Conservation (phyloP, 2,113 vertebrate genomes). For the Daboia siamensis region DNA sequence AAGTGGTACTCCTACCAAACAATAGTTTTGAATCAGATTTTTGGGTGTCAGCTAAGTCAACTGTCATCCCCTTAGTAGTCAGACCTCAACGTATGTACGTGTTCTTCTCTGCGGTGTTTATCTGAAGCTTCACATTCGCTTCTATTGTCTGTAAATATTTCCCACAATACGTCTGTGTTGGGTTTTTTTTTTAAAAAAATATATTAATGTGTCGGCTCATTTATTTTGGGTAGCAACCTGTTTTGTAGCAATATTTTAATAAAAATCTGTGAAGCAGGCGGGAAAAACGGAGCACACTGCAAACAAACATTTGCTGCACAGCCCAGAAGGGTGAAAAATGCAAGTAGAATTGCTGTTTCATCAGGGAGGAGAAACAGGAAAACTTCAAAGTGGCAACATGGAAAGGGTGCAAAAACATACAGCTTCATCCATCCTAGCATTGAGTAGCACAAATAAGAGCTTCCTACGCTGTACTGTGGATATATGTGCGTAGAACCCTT, state of each 20-base stretch:
- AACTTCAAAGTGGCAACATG: background rate
- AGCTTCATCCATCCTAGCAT: background rate
- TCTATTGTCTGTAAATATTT: constrained; percentile 71
- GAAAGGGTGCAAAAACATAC: background rate
- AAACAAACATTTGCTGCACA: constrained; percentile 60
- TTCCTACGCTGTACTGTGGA: background rate
- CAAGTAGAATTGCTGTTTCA: constrained; percentile 49
- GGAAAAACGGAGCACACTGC: constrained; percentile 63
- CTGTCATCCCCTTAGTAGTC: constrained; percentile 39
- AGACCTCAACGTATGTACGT: constrained; percentile 40
- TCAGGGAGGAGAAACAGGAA: constrained; percentile 35
- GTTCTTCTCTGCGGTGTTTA: constrained; percentile 57
- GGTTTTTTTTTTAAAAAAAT: constrained; percentile 4
- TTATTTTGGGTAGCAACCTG: constrained; percentile 68
- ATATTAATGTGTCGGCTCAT: constrained; percentile 69
- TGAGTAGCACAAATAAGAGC: background rate
- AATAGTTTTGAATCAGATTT: constrained; percentile 25
- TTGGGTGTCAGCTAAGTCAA: constrained; percentile 37
- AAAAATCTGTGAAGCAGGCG: constrained; percentile 71
- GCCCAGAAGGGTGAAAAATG: constrained; percentile 44
- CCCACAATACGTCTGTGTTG: constrained; percentile 66
- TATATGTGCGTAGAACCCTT: background rate
- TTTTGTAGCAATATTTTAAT: constrained; percentile 69
- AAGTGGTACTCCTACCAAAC: constrained; percentile 10
- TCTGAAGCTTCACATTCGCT: constrained; percentile 54